Conservation (phyloP, 2,888 invertebrate species). For the Phrixothrix hirtus region DNA sequence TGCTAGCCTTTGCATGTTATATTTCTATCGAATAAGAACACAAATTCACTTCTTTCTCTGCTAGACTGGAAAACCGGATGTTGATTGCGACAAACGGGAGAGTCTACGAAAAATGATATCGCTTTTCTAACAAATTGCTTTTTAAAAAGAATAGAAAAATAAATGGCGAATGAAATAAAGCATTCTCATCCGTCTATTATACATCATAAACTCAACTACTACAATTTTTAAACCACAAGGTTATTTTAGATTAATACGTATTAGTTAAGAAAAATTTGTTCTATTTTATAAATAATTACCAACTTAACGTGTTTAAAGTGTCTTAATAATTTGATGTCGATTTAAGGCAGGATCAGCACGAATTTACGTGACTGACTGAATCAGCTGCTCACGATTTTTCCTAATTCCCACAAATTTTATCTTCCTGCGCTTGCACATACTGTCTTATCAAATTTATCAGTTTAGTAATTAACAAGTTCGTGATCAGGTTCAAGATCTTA, state of each 20-base stretch:
- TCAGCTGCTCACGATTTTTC: slow-evolving; percentile 45
- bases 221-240: no score
- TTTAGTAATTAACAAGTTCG: slow-evolving; percentile 50
- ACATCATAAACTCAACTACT: slow-evolving; percentile 1
- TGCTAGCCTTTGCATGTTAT: slow-evolving; percentile 53
- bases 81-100: slow-evolving; percentile 56
- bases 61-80: slow-evolving; percentile 55
- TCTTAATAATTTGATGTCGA: slow-evolving; percentile 8
- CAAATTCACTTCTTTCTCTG: slow-evolving; percentile 52
- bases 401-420: slow-evolving; percentile 47
- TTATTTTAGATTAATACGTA: no score
- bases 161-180: slow-evolving; percentile 41
- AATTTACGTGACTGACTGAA: slow-evolving; percentile 35
- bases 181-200: slow-evolving; percentile 6
- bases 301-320: no score
- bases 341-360: slow-evolving; percentile 21
- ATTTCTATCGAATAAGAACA: slow-evolving; percentile 41
- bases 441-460: slow-evolving; percentile 43
- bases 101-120: slow-evolving; percentile 52
- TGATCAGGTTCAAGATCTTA: slow-evolving; percentile 45
- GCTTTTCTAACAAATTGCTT: slow-evolving; percentile 49
- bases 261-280: slow-evolving; percentile 1
- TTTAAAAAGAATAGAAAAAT: slow-evolving; percentile 44
- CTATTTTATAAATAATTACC: slow-evolving; percentile 1
- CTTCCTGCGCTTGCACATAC: slow-evolving; percentile 38